These are phyloP conservation scores for Drosophila pachea DNA, from an alignment of 1,140 invertebrate genomes.

Conservation along the genomic window DNA sequence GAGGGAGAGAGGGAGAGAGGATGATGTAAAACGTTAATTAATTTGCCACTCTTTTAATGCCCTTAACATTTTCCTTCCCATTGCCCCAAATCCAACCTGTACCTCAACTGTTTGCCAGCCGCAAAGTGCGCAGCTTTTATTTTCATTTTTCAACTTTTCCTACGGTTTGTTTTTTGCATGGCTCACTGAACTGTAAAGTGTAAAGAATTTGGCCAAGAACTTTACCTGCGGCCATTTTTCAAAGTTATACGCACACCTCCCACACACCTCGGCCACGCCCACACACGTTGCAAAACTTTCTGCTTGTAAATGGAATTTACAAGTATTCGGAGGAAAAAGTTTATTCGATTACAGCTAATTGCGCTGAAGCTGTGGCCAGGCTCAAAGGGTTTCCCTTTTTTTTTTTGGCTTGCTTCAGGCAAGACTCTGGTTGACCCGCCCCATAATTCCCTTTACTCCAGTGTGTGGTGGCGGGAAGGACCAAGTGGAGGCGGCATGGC, in stretches of 20 bases:
- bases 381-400: constrained; percentile 5
- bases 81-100: constrained; percentile 14
- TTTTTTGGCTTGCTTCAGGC: neutral
- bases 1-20: neutral
- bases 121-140: constrained; percentile 14
- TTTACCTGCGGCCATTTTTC: constrained; percentile 54
- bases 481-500: neutral
- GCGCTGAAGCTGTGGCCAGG: constrained; percentile 11
- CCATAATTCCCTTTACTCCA: neutral
- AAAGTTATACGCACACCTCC: constrained; percentile 23
- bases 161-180: constrained; percentile 40
- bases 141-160: constrained; percentile 17
- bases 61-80: neutral
- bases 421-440: constrained; percentile 4
- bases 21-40: constrained; percentile 40
- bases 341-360: constrained; percentile 62
- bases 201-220: constrained; percentile 3
- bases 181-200: constrained; percentile 39
- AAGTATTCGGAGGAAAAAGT: constrained; percentile 42
- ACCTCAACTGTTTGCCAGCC: neutral
- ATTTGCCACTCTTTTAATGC: constrained; percentile 11
- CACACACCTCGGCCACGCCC: neutral
- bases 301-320: constrained; percentile 50
- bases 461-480: no score
- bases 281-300: constrained; percentile 37